Percentiles rank a stretch among this genome's conserved stretches.
These are phyloP conservation scores for Atractosteus spatula DNA, from an alignment of 2,113 vertebrate genomes.

Conservation along the genomic window DNA sequence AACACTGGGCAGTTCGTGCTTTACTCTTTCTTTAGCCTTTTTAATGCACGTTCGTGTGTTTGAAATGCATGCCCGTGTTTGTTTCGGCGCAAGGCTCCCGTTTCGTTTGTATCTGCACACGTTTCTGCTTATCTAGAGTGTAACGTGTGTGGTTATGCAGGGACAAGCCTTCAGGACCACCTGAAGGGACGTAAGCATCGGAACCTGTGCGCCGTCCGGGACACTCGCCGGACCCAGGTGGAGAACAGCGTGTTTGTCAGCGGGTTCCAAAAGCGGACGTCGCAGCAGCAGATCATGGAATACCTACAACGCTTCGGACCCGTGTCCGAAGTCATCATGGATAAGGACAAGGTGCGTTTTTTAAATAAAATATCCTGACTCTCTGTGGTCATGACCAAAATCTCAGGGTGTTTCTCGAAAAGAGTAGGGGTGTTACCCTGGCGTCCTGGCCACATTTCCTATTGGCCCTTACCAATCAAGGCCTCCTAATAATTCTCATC, in stretches of 20 bases:
- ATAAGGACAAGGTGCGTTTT: slow-evolving; percentile 79
- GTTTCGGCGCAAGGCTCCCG: background rate
- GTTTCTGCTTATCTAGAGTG: no score
- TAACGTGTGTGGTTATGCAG: slow-evolving; percentile 44
- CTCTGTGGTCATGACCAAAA: background rate
- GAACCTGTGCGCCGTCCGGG: slow-evolving; percentile 65
- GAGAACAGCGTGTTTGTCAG: slow-evolving; percentile 84
- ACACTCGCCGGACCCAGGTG: slow-evolving; percentile 70
- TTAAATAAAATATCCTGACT: background rate
- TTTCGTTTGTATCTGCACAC: no score
- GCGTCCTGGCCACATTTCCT: no score
- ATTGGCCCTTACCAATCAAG: no score
- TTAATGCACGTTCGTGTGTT: background rate
- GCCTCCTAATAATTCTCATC: no score
- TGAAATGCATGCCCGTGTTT: background rate
- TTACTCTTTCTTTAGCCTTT: no score
- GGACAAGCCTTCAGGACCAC: slow-evolving; percentile 73
- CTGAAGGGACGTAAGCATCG: slow-evolving; percentile 77
- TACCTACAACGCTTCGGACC: slow-evolving; percentile 78
- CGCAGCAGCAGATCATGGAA: slow-evolving; percentile 62
- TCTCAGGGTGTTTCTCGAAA: no score
- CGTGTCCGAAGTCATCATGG: slow-evolving; percentile 78
- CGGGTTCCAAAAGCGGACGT: slow-evolving; percentile 70
- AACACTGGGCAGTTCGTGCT: background rate
- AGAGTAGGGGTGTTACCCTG: no score